Evolutionary conservation across 2,113 vertebrate genomes (phyloP), one percentile per base, ranked within the genome.

Genomic region (Chamaetylas fuelleborni): DNA sequence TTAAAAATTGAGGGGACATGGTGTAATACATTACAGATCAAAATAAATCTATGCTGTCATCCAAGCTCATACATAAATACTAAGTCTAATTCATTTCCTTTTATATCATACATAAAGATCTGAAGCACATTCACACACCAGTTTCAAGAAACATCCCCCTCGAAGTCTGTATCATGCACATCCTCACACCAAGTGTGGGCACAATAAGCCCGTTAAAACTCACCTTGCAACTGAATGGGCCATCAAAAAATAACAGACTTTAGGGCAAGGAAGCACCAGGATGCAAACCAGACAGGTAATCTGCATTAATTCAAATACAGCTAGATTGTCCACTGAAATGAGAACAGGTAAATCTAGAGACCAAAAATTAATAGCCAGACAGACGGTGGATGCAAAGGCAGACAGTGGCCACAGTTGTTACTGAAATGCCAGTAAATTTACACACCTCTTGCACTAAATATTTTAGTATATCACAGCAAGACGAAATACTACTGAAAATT

Each of bases 41-140:
- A 91, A 92, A 83, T 78, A 93, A 94, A 93, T 78, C 88, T 60
- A 7, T 48, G 64, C 72, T 92, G 86, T 92, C 88, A 81, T 65
- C 58, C 58, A 57, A 51, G 83, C 58, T 81, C 71, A 47, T 53
- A 69, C 67, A 82, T 66, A 92, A 82, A 78, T 64, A 47, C 53
- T 54, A 87, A 72, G 34, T 64, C 28, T 38, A 70, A 92, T 87
- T 70, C 47, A 78, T 47, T 86, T 51, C 57, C 33, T 56, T 62
- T 42, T 65, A 88, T 48, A 86, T 71, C 62, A 42, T 3, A 22
- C 6, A 34, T 36, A 80, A 88, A 76, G 64, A 71, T 56, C 42
- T 61, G 74, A 91, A 76, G 57, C 57, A 36, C 56, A 22, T 50
- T 48, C 86, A 53, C 66, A 92, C 42, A 80, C 50, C 33, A 12